Conservation (phyloP, 2,888 invertebrate species). For the Stenotaenia linearis region DNA sequence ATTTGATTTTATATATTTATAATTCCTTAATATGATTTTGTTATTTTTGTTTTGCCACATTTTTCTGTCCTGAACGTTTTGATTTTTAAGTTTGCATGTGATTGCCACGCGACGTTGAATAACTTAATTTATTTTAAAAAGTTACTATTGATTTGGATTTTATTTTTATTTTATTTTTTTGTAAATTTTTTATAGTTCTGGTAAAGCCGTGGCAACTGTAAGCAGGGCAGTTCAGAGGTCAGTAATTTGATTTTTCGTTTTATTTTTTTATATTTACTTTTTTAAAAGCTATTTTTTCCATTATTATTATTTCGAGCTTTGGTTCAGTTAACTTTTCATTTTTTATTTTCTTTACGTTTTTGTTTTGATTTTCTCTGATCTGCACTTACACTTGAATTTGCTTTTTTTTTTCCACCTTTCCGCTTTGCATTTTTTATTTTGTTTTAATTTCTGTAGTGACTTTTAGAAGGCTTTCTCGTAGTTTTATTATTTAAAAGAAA, state of each 20-base stretch:
- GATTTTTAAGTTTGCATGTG: background rate
- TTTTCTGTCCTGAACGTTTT: slow-evolving; percentile 2
- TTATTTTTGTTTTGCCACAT: background rate
- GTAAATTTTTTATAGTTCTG: slow-evolving; percentile 62
- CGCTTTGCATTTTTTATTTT: background rate
- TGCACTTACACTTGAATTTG: background rate
- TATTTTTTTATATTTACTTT: no score
- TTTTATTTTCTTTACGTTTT: slow-evolving; percentile 31
- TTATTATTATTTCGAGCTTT: slow-evolving; percentile 39
- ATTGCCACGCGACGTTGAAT: slow-evolving; percentile 1
- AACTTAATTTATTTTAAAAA: background rate
- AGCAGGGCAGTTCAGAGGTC: slow-evolving; percentile 78
- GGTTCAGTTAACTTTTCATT: slow-evolving; percentile 33
- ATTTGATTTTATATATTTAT: background rate
- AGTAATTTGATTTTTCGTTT: slow-evolving; percentile 48
- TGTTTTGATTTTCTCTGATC: background rate
- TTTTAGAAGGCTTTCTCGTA: background rate
- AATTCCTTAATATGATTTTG: background rate
- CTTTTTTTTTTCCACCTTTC: background rate
- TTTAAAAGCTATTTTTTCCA: slow-evolving; percentile 36
- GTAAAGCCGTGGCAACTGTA: slow-evolving; percentile 74
- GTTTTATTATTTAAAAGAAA: background rate
- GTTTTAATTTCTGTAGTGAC: background rate
- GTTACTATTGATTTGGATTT: slow-evolving; percentile 2
- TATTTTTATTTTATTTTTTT: slow-evolving; percentile 26